Conservation (phyloP, 2,888 invertebrate species). For the Drosophila engyochracea region DNA sequence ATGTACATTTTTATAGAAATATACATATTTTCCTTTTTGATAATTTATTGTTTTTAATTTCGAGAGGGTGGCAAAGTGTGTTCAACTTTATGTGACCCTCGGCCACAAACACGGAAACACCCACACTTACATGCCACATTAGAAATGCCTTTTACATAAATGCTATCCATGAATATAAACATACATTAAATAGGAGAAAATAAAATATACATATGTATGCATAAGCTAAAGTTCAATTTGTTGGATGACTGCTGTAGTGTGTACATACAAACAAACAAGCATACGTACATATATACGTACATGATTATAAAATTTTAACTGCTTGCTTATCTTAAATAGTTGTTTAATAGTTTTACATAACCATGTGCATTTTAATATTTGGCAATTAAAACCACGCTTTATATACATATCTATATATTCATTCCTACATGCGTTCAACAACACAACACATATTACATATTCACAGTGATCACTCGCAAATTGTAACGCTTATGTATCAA, state of each 20-base stretch:
- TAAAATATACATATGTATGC: conserved; percentile 22
- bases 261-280: conserved; percentile 10
- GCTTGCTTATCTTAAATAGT: conserved; percentile 59
- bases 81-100: conserved; percentile 49
- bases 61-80: conserved; percentile 53
- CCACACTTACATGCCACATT: conserved; percentile 9
- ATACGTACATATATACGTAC: conserved; percentile 9
- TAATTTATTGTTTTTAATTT: conserved; percentile 74
- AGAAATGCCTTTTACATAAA: conserved; percentile 26
- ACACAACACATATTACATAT: conserved; percentile 40
- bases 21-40: conserved; percentile 60
- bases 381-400: conserved; percentile 68
- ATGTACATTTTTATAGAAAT: conserved; percentile 19
- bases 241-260: conserved; percentile 1
- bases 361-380: conserved; percentile 66
- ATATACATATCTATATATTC: conserved; percentile 47
- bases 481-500: neutral
- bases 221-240: conserved; percentile 35
- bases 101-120: conserved; percentile 16
- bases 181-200: neutral
- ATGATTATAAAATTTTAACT: conserved; percentile 32
- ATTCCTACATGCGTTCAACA: conserved; percentile 41
- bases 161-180: conserved; percentile 7
- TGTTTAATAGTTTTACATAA: conserved; percentile 55
- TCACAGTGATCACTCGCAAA: conserved; percentile 14